Evolutionary conservation across 2,113 vertebrate genomes (phyloP).

Genomic region (Puma concolor): DNA sequence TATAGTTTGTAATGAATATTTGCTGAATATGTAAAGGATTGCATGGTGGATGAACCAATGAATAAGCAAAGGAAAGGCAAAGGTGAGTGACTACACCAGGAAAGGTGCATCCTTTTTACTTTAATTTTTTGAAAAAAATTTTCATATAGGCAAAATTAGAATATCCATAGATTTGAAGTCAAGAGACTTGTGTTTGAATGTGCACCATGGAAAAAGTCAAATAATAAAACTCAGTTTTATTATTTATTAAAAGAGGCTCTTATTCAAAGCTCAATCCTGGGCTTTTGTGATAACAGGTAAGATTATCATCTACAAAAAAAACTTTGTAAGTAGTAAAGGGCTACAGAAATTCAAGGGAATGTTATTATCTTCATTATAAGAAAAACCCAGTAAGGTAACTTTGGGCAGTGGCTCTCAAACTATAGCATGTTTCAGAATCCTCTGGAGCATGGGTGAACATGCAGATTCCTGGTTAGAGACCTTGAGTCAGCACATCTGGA

Average conservation of each 20-base stretch:
- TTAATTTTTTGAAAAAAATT: not conserved
- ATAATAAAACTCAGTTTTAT: slow-evolving; percentile 19
- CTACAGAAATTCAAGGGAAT: not conserved
- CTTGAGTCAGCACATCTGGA: not conserved
- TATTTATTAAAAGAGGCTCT: not conserved
- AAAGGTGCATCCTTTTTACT: not conserved
- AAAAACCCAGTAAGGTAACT: not conserved
- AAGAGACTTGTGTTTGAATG: not conserved
- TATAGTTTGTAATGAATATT: not conserved
- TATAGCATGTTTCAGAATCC: not conserved
- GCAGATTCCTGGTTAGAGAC: not conserved
- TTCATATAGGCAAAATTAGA: not conserved
- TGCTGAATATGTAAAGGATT: not conserved
- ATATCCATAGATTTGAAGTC: not conserved
- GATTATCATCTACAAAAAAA: not conserved
- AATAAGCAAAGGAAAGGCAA: not conserved
- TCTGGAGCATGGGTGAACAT: not conserved
- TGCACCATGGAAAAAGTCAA: not conserved
- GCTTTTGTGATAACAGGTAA: not conserved
- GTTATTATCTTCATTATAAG: not conserved
- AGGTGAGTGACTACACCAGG: not conserved
- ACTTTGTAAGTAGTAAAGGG: not conserved
- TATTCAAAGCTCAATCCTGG: not conserved
- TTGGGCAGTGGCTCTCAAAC: not conserved
- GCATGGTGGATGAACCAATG: not conserved